A percentile compares a stretch with the other conserved stretches of the same genome.
phyloP scores from a whole-genome alignment of 2,113 vertebrate genomes.

The Piliocolobus tephrosceles region DNA sequence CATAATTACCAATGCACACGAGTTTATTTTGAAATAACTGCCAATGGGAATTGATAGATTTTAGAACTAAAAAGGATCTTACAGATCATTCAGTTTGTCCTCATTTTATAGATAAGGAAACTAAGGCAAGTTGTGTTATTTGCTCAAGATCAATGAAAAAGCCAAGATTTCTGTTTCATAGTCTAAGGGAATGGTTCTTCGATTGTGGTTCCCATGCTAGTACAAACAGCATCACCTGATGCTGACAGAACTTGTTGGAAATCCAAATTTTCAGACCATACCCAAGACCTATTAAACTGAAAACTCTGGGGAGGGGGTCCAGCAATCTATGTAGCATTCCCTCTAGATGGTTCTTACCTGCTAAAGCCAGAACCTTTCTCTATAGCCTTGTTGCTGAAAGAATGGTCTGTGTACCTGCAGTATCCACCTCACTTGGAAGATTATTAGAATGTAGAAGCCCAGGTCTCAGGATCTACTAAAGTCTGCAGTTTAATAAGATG shows the following conservation, averaged over 20 bases:
- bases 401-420: neutral
- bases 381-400: neutral
- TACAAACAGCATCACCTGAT: neutral
- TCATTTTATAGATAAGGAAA: neutral
- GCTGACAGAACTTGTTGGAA: neutral
- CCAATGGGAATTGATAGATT: neutral
- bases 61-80: neutral
- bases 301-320: neutral
- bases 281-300: neutral
- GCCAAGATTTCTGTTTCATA: neutral
- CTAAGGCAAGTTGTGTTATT: neutral
- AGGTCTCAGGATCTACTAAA: neutral
- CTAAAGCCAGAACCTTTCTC: neutral
- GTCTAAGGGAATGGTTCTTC: neutral
- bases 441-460: neutral
- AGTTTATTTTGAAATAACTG: neutral
- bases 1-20: neutral
- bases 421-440: neutral
- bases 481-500: neutral
- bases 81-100: neutral
- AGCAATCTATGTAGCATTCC: neutral
- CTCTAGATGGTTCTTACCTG: neutral
- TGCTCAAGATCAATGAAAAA: neutral
- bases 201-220: neutral
- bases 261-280: neutral